Base-by-base conservation (phyloP, 2,888 invertebrate species). In the Cephus rjabovi region DNA sequence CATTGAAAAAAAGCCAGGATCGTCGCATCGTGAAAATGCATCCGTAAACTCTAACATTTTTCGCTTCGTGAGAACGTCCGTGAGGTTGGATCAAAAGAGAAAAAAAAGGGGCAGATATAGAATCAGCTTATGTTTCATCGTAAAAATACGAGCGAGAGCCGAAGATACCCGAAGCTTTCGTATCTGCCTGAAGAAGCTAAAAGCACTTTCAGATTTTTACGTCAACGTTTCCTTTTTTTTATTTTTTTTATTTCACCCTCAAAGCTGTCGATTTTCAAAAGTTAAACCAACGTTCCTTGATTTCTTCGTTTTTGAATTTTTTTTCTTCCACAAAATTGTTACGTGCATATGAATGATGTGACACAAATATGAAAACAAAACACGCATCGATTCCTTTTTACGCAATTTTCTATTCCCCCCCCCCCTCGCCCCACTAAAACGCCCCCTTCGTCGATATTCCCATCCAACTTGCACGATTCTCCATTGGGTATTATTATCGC, bases 1-100 rank as follows among this genome's bases (percentile, higher is more conserved):
- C 1, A 37, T 12, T 37, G 4, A 12, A 15, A 40, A 12, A 12
- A 15, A 12, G 4, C 1, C 11, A 31, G 12, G 30, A 31, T 31
- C 35, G 12, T 76, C 79, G 80, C 75, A 80, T 82, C 81, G 85
- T 87, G 85, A 87, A 87, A 87, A 87, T 87, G 85, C 84, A 86
- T 85, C 84, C 86, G 83, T 85, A 86, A 84, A 81, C 81, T 82
- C 79, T 84, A 83, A 87, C 85, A 85, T 86, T 4, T 37, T 37
- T 37, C 37, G 12, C 4, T 85, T 87, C 84, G 85, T 83, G 81
- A 83, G 80, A 82, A 75, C 15, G 6, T 0, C 77, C 79, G 80
- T 23, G 71, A 34, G 76, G 33, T 11, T 73, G 11, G 33, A 31
- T 31, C 34, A 12, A 34, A 69, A 31, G 40, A 76, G 74, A 23